Evolutionary conservation across 2,797 vertebrate species (phyloP).

Genomic region (Darevskia nairensis): DNA sequence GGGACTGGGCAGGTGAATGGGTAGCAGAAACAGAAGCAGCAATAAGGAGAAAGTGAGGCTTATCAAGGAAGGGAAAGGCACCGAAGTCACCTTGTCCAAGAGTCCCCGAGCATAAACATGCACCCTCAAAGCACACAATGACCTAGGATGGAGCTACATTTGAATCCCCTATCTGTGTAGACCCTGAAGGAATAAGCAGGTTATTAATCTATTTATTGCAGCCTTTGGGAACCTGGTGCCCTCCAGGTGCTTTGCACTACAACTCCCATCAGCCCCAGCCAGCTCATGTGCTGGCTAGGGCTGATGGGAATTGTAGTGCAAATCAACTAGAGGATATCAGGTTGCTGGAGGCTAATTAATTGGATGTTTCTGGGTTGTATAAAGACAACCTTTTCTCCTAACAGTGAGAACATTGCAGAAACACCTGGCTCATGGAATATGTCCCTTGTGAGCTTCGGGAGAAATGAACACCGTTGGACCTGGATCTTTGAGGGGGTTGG

Average conservation of each 20-base stretch:
- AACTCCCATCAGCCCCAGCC: too few species aligned
- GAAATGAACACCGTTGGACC: neutral
- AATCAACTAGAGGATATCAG: too few species aligned
- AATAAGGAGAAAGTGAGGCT: neutral
- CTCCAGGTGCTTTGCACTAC: too few species aligned
- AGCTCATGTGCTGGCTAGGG: too few species aligned
- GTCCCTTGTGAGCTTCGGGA: neutral
- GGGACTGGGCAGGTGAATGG: neutral
- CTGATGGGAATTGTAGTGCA: too few species aligned
- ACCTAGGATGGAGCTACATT: neutral
- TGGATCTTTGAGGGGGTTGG: neutral
- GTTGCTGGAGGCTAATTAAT: too few species aligned
- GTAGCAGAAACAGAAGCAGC: neutral
- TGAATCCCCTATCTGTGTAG: neutral
- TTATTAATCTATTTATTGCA: too few species aligned
- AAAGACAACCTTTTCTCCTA: neutral
- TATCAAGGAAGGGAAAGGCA: neutral
- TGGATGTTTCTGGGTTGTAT: neutral
- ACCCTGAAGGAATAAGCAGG: neutral
- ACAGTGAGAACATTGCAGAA: neutral
- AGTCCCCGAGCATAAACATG: neutral
- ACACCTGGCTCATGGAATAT: neutral
- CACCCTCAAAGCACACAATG: neutral
- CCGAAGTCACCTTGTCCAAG: neutral
- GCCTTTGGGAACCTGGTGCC: too few species aligned